Conservation (phyloP, 92 coral and sea anemone genomes). For the Palythoa heliodiscus region DNA sequence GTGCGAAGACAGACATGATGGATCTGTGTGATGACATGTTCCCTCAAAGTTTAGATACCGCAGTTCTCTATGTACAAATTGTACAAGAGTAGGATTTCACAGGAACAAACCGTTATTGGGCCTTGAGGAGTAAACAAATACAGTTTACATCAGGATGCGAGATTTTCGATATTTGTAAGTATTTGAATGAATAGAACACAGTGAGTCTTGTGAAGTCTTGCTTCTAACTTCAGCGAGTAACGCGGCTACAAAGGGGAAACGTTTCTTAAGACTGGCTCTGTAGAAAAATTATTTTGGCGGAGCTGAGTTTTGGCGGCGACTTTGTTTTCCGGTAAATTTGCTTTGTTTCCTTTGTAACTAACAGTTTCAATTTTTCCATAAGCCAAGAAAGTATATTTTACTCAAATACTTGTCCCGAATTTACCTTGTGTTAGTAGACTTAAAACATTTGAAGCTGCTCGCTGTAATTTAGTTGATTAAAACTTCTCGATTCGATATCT, state of each 20-base stretch:
- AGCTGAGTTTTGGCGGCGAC: neutral
- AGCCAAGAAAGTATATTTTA: neutral
- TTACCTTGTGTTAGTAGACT: neutral
- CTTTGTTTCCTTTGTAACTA: neutral
- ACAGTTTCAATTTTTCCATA: neutral
- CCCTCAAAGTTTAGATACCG: neutral
- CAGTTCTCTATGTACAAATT: conserved; percentile 13
- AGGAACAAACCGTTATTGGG: neutral
- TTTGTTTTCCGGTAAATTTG: neutral
- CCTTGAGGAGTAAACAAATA: neutral
- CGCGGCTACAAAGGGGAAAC: neutral
- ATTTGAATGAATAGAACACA: neutral
- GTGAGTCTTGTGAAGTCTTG: too few species aligned
- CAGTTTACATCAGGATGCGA: neutral
- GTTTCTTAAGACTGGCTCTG: neutral
- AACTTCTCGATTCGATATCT: neutral
- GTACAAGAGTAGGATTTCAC: neutral
- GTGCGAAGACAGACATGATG: neutral
- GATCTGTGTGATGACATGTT: neutral
- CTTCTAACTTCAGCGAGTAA: too few species aligned
- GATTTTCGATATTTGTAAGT: neutral
- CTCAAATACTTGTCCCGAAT: neutral
- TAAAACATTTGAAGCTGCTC: neutral
- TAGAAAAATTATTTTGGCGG: neutral
- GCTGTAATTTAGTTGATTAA: neutral